These are phyloP conservation scores for Pycnomerus fuliginosus DNA, from an alignment of 2,888 invertebrate species.

Conservation along the genomic window DNA sequence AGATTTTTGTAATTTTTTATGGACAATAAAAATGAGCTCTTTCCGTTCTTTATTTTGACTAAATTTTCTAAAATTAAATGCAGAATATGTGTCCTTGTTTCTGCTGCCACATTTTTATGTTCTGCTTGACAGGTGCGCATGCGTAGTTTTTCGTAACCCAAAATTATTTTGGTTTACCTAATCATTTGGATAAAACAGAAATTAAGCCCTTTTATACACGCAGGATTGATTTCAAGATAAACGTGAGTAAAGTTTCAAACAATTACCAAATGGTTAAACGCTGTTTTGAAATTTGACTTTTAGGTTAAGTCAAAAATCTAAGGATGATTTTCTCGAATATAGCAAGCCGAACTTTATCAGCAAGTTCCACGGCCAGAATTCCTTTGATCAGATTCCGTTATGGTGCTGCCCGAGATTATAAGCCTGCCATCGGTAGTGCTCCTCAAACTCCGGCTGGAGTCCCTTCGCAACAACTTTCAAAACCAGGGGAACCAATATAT, in stretches of 20 bases:
- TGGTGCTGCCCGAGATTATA: constrained; percentile 41
- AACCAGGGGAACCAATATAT: constrained; percentile 38
- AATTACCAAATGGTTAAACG: not conserved
- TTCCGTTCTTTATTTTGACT: not conserved
- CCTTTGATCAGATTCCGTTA: constrained; percentile 46
- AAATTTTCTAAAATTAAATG: not conserved
- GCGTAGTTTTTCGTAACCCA: not conserved
- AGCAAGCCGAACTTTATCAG: constrained; percentile 35
- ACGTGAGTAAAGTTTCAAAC: not conserved
- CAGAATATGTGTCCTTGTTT: not conserved
- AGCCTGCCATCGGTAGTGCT: constrained; percentile 19
- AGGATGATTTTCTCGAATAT: constrained; percentile 19
- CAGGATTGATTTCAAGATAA: not conserved
- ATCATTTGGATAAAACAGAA: constrained; percentile 5
- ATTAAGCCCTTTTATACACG: constrained; percentile 1
- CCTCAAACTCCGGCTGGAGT: constrained; percentile 3
- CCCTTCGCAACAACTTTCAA: not conserved
- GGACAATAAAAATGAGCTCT: not conserved
- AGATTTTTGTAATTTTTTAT: constrained; percentile 1
- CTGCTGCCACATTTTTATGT: constrained; percentile 2
- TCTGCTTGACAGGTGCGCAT: constrained; percentile 3
- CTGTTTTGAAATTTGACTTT: constrained; percentile 1
- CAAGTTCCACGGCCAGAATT: constrained; percentile 35
- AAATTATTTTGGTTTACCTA: constrained; percentile 14
- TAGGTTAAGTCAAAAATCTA: constrained; percentile 10